Conservation (phyloP, 1,140 invertebrate species). For the Trachymyrmex cornetzi region DNA sequence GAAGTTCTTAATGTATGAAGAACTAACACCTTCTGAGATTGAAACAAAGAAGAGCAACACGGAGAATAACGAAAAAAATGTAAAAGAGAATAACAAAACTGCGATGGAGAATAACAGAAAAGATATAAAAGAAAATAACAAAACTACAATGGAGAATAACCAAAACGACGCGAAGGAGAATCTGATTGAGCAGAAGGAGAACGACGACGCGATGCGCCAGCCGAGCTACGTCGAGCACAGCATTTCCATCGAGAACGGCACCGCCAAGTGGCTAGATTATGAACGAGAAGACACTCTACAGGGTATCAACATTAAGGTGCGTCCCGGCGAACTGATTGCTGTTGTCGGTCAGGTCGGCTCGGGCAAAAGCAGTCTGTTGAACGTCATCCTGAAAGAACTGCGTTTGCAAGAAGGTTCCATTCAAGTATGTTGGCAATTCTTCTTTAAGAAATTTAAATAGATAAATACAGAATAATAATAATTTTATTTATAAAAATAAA, state of each 20-base stretch:
- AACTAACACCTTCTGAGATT: conserved; percentile 78
- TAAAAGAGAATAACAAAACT: too few species aligned
- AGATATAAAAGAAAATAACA: conserved; percentile 61
- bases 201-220: neutral
- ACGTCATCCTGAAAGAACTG: conserved; percentile 92
- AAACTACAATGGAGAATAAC: conserved; percentile 21
- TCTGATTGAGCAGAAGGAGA: neutral
- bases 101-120: conserved; percentile 46
- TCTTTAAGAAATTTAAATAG: conserved; percentile 8
- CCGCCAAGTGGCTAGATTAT: conserved; percentile 83
- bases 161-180: conserved; percentile 45
- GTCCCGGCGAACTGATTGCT: conserved; percentile 89
- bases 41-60: conserved; percentile 62
- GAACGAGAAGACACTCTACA: conserved; percentile 85
- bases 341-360: conserved; percentile 93
- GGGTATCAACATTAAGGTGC: conserved; percentile 88
- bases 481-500: neutral
- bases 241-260: conserved; percentile 80
- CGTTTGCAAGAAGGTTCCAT: conserved; percentile 87
- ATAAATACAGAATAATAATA: neutral
- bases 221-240: neutral
- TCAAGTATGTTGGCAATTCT: conserved; percentile 70
- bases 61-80: conserved; percentile 32
- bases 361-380: conserved; percentile 93
- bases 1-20: conserved; percentile 89